Conservation (phyloP, 2,113 vertebrate species). For the Ctenodactylus gundi region DNA sequence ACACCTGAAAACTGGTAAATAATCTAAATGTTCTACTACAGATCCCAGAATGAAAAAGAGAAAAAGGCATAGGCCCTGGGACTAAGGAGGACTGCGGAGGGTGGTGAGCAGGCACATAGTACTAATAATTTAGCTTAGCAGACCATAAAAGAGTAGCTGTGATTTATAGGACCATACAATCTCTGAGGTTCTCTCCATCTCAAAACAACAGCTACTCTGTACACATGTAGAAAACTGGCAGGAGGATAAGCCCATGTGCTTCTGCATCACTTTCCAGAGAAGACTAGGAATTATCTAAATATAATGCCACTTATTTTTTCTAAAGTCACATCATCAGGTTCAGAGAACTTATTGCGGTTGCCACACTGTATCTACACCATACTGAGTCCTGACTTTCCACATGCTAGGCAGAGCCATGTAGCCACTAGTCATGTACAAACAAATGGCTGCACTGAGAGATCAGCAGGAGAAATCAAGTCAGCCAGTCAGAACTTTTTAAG, state of each 20-base stretch:
- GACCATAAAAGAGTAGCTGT: neutral
- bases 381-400: neutral
- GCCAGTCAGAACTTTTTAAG: too few species aligned
- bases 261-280: neutral
- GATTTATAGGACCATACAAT: neutral
- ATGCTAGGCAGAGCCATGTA: neutral
- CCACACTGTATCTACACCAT: neutral
- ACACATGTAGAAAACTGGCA: neutral
- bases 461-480: neutral
- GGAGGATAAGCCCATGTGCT: neutral
- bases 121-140: neutral
- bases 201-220: neutral
- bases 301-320: neutral
- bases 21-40: neutral
- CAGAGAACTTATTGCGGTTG: neutral
- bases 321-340: slow-evolving; percentile 18
- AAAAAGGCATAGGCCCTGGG: neutral
- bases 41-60: neutral
- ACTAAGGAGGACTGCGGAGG: neutral
- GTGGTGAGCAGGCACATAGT: too few species aligned
- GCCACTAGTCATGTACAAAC: neutral
- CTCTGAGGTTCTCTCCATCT: neutral
- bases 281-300: neutral
- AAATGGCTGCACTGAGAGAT: neutral
- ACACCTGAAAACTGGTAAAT: neutral